These are phyloP conservation scores for Cryptocephalus primarius DNA, from an alignment of 2,888 invertebrate species.

Conservation along the genomic window DNA sequence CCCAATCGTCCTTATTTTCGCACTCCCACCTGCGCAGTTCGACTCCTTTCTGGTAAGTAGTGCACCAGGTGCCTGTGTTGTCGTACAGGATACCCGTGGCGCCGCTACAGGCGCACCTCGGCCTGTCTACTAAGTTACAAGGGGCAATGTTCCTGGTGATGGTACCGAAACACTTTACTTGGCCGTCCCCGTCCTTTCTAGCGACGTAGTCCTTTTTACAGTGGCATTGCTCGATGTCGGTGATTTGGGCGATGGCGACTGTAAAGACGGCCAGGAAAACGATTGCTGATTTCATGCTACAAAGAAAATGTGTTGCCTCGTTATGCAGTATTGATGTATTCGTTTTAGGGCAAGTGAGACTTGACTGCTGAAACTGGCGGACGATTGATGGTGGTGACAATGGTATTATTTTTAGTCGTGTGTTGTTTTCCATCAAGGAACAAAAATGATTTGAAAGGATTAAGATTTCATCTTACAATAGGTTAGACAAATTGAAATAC, in stretches of 20 bases:
- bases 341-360: too few relatives aligned
- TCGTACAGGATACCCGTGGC: constrained; percentile 7
- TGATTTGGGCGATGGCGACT: neutral
- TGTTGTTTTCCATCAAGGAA: too few relatives aligned
- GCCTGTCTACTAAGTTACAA: constrained; percentile 7
- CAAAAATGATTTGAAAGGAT: too few relatives aligned
- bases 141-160: constrained; percentile 2
- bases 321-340: too few relatives aligned
- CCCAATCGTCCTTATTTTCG: constrained; percentile 14
- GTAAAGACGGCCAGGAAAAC: too few relatives aligned
- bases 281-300: too few relatives aligned
- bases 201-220: constrained; percentile 7
- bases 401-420: too few relatives aligned
- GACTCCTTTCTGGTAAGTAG: constrained; percentile 6
- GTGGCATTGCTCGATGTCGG: constrained; percentile 6
- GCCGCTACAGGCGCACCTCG: constrained; percentile 8
- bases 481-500: too few relatives aligned
- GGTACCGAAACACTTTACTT: constrained; percentile 10
- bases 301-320: too few relatives aligned
- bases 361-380: too few relatives aligned
- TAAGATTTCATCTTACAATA: too few relatives aligned
- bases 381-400: too few relatives aligned
- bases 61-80: constrained; percentile 8
- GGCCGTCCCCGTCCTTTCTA: neutral
- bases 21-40: constrained; percentile 11